A percentile compares a stretch with the other conserved stretches of the same genome.
Conservation (phyloP, 2,888 invertebrate genomes). For the Noctuana brunneofusca region DNA sequence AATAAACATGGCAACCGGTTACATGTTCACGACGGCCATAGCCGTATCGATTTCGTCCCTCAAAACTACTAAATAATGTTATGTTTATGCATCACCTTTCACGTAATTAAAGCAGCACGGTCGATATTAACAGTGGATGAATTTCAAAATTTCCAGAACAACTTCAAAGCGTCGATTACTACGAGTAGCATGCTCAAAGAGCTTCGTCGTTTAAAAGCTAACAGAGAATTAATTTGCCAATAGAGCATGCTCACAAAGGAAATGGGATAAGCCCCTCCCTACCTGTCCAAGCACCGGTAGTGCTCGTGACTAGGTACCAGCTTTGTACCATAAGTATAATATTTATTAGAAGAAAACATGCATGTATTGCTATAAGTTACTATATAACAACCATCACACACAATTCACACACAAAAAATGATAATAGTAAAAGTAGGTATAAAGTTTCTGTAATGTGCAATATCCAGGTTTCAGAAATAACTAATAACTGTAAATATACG, state of each 20-base stretch:
- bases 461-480: too few species aligned
- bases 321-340: neutral
- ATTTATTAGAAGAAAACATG: neutral
- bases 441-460: too few species aligned
- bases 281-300: conserved; percentile 5
- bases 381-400: too few species aligned
- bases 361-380: neutral
- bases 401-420: too few species aligned
- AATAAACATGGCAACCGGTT: conserved; percentile 9
- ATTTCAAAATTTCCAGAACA: conserved; percentile 33
- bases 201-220: conserved; percentile 42
- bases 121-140: conserved; percentile 29
- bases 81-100: conserved; percentile 34
- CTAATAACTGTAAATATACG: too few species aligned
- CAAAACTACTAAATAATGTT: conserved; percentile 29
- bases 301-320: neutral
- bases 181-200: conserved; percentile 56
- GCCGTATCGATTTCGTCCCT: conserved; percentile 14
- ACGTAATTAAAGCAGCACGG: conserved; percentile 29
- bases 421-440: too few species aligned
- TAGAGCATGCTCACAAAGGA: conserved; percentile 61
- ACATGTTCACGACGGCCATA: conserved; percentile 5
- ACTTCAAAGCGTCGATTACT: conserved; percentile 56
- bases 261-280: conserved; percentile 53
- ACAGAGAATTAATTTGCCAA: conserved; percentile 67